Percentiles rank a stretch among this genome's conserved stretches.
These are phyloP conservation scores for Sycophila sp. DNA, from an alignment of 1,140 invertebrate species.

Conservation along the genomic window DNA sequence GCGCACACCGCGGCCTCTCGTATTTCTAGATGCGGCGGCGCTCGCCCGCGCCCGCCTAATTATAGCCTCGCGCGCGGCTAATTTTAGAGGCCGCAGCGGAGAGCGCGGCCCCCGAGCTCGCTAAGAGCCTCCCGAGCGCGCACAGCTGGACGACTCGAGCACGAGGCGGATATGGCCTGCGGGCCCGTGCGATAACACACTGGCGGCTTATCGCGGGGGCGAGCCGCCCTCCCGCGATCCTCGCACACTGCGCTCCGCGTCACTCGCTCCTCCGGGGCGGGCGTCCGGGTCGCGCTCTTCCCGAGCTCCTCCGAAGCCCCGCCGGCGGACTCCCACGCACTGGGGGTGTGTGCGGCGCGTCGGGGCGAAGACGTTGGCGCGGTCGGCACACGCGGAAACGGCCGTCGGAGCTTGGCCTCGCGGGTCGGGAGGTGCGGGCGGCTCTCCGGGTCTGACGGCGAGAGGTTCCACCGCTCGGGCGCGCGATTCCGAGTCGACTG, in stretches of 20 bases:
- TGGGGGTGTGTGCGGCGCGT: not conserved
- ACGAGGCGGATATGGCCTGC: too few species aligned
- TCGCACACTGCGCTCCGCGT: not conserved
- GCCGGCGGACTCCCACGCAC: not conserved
- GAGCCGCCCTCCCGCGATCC: not conserved
- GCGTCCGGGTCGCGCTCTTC: slow-evolving; percentile 5
- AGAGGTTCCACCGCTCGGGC: slow-evolving; percentile 4
- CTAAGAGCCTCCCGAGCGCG: too few species aligned
- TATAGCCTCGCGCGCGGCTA: slow-evolving; percentile 21
- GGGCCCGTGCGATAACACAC: too few species aligned
- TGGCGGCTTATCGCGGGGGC: not conserved
- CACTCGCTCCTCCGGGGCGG: too few species aligned
- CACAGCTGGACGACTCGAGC: too few species aligned
- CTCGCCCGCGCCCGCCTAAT: not conserved
- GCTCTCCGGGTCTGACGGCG: not conserved
- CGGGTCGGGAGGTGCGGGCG: not conserved
- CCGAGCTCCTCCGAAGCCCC: not conserved
- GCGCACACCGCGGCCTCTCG: too few species aligned
- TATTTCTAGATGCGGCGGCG: not conserved
- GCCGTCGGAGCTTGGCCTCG: not conserved
- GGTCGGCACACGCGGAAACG: not conserved
- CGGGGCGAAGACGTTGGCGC: not conserved
- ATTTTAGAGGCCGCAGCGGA: slow-evolving; percentile 18
- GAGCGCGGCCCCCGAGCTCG: not conserved
- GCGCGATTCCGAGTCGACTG: slow-evolving; percentile 35